Conservation (phyloP, 1,140 invertebrate species). For the Cydia fagiglandana region DNA sequence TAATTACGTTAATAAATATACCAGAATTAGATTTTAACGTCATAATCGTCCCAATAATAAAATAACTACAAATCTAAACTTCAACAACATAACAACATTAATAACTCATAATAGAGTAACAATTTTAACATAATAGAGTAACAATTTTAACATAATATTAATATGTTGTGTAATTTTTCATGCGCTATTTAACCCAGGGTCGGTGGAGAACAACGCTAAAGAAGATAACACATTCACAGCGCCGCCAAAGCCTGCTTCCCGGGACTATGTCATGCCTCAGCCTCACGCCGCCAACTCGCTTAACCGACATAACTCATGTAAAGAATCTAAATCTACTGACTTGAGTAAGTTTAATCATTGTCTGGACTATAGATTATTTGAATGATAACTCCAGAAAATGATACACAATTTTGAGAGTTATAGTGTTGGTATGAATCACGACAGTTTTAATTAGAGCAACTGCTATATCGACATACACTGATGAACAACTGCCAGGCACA, state of each 20-base stretch:
- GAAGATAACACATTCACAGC: conserved; percentile 57
- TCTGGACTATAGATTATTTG: not conserved
- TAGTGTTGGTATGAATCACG: no score
- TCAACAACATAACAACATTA: no score
- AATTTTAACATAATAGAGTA: not conserved
- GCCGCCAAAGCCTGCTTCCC: conserved; percentile 44
- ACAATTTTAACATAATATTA: not conserved
- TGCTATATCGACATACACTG: no score
- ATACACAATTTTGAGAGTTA: no score
- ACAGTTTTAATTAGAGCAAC: no score
- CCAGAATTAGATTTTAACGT: no score
- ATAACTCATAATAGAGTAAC: no score
- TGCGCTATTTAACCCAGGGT: conserved; percentile 50
- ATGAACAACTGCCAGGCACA: no score
- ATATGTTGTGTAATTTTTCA: conserved; percentile 17
- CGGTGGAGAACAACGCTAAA: conserved; percentile 57
- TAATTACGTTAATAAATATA: no score
- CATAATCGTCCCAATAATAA: no score
- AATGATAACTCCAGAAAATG: no score
- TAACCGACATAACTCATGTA: conserved; percentile 73
- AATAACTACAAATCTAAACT: no score
- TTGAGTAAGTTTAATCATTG: conserved; percentile 58
- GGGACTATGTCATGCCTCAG: conserved; percentile 57
- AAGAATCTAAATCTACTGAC: conserved; percentile 70
- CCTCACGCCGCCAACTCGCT: conserved; percentile 54